phyloP scores from a whole-genome alignment of 2,888 invertebrate genomes.

The Panopea generosa region DNA sequence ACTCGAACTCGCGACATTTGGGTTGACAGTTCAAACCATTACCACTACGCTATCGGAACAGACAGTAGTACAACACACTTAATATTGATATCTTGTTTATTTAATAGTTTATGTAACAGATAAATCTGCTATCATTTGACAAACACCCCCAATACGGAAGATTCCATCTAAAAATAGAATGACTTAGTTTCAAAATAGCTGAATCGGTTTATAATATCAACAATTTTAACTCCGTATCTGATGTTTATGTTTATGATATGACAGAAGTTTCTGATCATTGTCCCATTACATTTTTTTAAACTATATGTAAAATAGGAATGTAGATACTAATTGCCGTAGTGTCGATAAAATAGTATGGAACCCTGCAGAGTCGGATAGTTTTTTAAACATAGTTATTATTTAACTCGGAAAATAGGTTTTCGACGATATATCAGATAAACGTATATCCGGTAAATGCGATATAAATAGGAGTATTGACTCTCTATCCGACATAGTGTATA shows the following conservation, averaged over 20 bases:
- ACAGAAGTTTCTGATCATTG: conserved; percentile 23
- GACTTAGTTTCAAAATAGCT: too few relatives aligned
- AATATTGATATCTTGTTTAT: too few relatives aligned
- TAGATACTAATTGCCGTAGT: neutral
- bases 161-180: too few relatives aligned
- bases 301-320: neutral
- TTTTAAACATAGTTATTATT: neutral
- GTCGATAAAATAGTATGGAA: neutral
- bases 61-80: too few relatives aligned
- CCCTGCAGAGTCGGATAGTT: neutral
- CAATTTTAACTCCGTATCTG: neutral
- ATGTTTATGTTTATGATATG: conserved; percentile 11
- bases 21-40: too few relatives aligned
- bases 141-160: too few relatives aligned
- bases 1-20: too few relatives aligned
- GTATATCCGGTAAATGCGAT: conserved; percentile 1
- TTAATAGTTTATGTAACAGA: too few relatives aligned
- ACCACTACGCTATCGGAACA: too few relatives aligned
- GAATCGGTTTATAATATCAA: too few relatives aligned
- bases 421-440: conserved; percentile 5
- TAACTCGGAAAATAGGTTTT: neutral
- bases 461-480: conserved; percentile 3
- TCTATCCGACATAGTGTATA: conserved; percentile 13
- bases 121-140: too few relatives aligned
- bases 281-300: conserved; percentile 11